A percentile compares a stretch with the other conserved stretches of the same genome.
Evolutionary conservation across 2,888 invertebrate genomes (phyloP).

Genomic region (Polyommatus icarus): DNA sequence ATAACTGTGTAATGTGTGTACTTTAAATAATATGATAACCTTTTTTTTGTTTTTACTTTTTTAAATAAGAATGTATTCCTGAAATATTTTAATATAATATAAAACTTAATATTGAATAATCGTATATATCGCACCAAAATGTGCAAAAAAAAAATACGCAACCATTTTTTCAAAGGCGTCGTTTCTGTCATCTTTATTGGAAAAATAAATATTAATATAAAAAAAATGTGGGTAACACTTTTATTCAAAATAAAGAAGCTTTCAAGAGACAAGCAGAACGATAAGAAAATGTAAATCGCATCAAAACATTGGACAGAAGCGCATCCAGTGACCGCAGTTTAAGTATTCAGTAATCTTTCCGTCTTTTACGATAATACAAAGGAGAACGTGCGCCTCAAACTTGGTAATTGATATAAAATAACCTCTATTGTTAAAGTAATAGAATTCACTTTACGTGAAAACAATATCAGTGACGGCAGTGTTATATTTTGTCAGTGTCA

Average conservation of each 20-base stretch:
- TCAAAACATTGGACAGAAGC: constrained; percentile 41
- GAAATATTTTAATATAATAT: too few relatives aligned
- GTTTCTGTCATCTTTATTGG: neutral
- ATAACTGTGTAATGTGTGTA: neutral
- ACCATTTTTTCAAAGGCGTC: neutral
- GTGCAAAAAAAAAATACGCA: neutral
- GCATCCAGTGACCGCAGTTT: constrained; percentile 40
- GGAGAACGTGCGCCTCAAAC: neutral
- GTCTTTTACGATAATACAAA: constrained; percentile 39
- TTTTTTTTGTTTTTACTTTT: too few relatives aligned
- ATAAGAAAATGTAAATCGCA: constrained; percentile 39
- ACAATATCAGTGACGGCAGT: constrained; percentile 9
- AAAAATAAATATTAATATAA: neutral
- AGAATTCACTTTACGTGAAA: constrained; percentile 6
- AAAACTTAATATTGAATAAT: too few relatives aligned
- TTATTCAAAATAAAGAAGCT: neutral
- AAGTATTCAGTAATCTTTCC: constrained; percentile 38
- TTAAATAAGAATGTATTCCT: too few relatives aligned
- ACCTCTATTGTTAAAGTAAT: neutral
- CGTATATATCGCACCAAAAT: neutral
- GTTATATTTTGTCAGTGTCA: constrained; percentile 21
- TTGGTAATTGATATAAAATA: neutral
- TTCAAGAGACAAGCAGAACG: constrained; percentile 2
- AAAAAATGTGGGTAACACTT: too few relatives aligned
- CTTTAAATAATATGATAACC: too few relatives aligned